Base-by-base conservation (phyloP, 1,140 invertebrate genomes). In the Aphaenogaster floridana region DNA sequence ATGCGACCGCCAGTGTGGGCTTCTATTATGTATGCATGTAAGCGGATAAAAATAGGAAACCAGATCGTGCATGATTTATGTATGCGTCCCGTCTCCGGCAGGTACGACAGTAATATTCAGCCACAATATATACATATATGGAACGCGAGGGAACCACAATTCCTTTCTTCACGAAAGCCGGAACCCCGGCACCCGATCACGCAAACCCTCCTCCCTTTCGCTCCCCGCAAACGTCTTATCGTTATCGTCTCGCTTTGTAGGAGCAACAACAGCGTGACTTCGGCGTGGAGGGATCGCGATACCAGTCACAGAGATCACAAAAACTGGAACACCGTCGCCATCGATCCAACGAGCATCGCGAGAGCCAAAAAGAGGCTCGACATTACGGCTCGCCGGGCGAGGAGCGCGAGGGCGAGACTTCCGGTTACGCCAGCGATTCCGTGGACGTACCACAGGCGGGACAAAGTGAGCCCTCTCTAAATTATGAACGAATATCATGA, bases 381-480 rank as follows among this genome's bases (percentile, higher is more conserved):
- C 87, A 81, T n/a, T 90, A 89, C 78, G 86, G 78, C 0, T 90
- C 86, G n/a, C 87, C 86, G 8, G 89, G 85, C 81, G 96, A 97
- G 88, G 97, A 97, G 81, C 96, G 96, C 36, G 97, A 96, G 92
- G 96, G 96, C 0, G 96, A 97, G 86, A 97, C 97, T 83, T 97
- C 97, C 42, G 97, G 97, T 21, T 97, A 97, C 91, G 97, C 96
- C 17, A 97, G 97, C 91, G 97, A 97, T 88, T 97, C 96, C 45
- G 93, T 96, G 2, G 96, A 95, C n/a, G 86, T 85, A 0, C 91
- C 93, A 0, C 83, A 89, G 3, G 50, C 86, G 13, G 76, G 42
- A 15, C 69, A 50, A 74, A 79, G 90, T 91, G 68, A 74, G 81
- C 69, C 4, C 13, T 28, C 28, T 28, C 28, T 28, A 28, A 28